These are phyloP conservation scores for Rostratula benghalensis DNA, from an alignment of 2,113 vertebrate species.

Conservation along the genomic window DNA sequence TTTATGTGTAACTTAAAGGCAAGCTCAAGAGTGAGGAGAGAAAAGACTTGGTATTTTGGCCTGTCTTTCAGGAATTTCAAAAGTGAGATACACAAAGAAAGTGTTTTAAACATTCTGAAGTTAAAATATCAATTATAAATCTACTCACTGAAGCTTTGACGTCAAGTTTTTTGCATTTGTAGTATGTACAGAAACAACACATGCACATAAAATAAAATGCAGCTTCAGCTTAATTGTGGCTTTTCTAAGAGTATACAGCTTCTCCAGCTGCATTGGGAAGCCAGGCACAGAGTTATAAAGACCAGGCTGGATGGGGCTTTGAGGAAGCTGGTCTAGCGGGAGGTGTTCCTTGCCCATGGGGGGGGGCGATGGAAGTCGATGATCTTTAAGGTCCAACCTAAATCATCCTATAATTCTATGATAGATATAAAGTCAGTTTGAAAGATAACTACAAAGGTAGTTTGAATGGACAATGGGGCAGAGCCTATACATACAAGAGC, in stretches of 20 bases:
- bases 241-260: background rate
- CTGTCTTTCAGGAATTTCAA: background rate
- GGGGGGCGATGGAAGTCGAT: no score
- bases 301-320: no score
- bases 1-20: conserved; percentile 29
- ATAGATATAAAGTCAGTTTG: background rate
- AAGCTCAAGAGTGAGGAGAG: background rate
- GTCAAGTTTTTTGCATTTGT: background rate
- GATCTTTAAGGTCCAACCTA: no score
- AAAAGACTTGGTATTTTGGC: background rate
- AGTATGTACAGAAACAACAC: background rate
- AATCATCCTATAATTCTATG: no score
- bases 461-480: background rate
- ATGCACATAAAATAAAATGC: background rate
- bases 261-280: background rate
- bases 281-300: background rate
- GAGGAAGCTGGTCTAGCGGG: no score
- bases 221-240: background rate
- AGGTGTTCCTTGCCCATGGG: no score
- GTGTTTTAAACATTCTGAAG: background rate
- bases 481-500: background rate
- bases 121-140: background rate
- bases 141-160: background rate
- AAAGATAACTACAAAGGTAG: background rate
- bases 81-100: background rate